phyloP scores from a whole-genome alignment of 2,888 invertebrate species.

The Sthenelais limicola region DNA sequence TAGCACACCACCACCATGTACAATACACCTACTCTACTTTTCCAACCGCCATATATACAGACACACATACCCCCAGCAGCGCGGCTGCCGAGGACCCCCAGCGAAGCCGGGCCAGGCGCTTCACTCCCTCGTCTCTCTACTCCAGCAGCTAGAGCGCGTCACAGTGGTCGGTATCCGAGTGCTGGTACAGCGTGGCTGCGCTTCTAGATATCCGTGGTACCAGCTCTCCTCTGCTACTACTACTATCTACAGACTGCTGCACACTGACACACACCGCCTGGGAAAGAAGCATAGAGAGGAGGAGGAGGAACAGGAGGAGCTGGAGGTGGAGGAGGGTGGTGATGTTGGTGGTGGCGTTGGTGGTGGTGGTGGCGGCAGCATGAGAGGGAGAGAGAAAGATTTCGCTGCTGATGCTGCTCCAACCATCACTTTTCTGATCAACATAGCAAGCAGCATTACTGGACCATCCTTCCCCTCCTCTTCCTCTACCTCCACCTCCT shows the following conservation, averaged over 20 bases:
- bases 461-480: neutral
- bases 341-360: conserved; percentile 8
- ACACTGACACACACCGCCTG: neutral
- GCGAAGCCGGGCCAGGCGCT: conserved; percentile 6
- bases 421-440: neutral
- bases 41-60: neutral
- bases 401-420: too few species aligned
- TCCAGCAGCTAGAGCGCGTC: neutral
- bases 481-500: neutral
- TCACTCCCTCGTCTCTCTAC: neutral
- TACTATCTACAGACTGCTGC: neutral
- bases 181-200: conserved; percentile 10
- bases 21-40: neutral
- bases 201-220: neutral
- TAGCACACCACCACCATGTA: neutral
- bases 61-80: too few species aligned
- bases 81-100: too few species aligned
- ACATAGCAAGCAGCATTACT: conserved; percentile 10
- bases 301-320: neutral
- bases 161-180: neutral
- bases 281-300: neutral
- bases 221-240: neutral
- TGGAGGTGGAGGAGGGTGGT: neutral
- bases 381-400: too few species aligned
- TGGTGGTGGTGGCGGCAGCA: neutral